A percentile compares a stretch with the other conserved stretches of the same genome.
These are phyloP conservation scores for Daphoenositta chrysoptera DNA, from an alignment of 2,113 vertebrate genomes.

Conservation along the genomic window DNA sequence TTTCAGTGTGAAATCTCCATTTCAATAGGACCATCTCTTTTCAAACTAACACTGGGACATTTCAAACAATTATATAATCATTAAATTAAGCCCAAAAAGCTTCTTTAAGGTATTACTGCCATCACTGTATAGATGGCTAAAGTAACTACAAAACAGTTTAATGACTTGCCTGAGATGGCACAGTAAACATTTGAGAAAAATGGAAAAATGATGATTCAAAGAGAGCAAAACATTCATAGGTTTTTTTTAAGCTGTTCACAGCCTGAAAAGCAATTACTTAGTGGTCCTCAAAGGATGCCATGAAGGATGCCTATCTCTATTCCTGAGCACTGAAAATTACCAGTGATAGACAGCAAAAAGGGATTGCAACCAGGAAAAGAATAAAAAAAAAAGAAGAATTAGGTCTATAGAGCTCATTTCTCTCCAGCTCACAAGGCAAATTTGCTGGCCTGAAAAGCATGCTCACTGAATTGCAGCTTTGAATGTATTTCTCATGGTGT, in stretches of 20 bases:
- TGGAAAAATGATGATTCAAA: not conserved
- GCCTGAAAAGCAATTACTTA: slow-evolving; percentile 26
- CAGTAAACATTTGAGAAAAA: not conserved
- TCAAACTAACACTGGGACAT: not conserved
- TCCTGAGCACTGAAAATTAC: not conserved
- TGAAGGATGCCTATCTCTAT: slow-evolving; percentile 1
- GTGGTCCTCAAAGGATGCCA: not conserved
- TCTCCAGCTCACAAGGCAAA: slow-evolving; percentile 50
- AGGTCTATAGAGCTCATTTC: not conserved
- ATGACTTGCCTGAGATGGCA: not conserved
- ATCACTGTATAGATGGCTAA: not conserved
- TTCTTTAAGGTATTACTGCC: not conserved
- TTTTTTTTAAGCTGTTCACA: not conserved
- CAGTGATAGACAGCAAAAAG: not conserved
- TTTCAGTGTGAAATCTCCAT: not conserved
- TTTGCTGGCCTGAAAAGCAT: slow-evolving; percentile 2
- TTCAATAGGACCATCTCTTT: not conserved
- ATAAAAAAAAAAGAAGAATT: not conserved
- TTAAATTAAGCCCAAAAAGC: slow-evolving; percentile 6
- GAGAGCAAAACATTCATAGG: not conserved
- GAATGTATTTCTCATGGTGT: slow-evolving; percentile 47
- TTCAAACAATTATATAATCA: slow-evolving; percentile 9
- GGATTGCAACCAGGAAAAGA: not conserved
- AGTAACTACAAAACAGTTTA: slow-evolving; percentile 1
- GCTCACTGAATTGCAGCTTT: slow-evolving; percentile 15